phyloP scores from a whole-genome alignment of 2,113 vertebrate species.

The Pseudorasbora parva region DNA sequence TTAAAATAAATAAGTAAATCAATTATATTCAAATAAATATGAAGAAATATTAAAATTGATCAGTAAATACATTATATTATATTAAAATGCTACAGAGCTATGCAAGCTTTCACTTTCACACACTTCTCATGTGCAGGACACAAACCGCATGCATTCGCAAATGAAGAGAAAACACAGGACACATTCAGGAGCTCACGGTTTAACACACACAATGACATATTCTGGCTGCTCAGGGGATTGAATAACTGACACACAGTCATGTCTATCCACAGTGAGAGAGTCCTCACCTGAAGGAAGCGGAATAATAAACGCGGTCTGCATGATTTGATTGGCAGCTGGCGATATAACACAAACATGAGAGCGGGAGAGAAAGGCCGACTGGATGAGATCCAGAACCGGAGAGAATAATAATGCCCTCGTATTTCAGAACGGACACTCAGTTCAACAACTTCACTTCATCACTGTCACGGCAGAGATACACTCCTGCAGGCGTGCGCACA shows the following conservation, averaged over 20 bases:
- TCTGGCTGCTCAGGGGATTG: background rate
- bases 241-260: background rate
- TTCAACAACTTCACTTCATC: constrained; percentile 18
- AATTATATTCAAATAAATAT: no score
- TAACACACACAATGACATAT: background rate
- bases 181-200: background rate
- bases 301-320: no score
- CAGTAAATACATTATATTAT: no score
- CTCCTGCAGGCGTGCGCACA: no score
- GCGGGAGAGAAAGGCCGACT: background rate
- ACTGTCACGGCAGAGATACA: background rate
- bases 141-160: background rate
- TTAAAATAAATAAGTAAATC: no score
- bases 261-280: no score
- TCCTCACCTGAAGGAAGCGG: no score
- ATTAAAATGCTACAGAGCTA: no score
- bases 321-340: background rate
- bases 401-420: background rate
- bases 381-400: constrained; percentile 30
- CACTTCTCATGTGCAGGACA: background rate
- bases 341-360: background rate
- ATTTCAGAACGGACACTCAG: constrained; percentile 4
- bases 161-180: background rate
- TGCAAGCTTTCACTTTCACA: background rate
- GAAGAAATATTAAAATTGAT: no score